phyloP scores from a whole-genome alignment of 2,888 invertebrate genomes.

The Marasmarcha lunaedactyla region DNA sequence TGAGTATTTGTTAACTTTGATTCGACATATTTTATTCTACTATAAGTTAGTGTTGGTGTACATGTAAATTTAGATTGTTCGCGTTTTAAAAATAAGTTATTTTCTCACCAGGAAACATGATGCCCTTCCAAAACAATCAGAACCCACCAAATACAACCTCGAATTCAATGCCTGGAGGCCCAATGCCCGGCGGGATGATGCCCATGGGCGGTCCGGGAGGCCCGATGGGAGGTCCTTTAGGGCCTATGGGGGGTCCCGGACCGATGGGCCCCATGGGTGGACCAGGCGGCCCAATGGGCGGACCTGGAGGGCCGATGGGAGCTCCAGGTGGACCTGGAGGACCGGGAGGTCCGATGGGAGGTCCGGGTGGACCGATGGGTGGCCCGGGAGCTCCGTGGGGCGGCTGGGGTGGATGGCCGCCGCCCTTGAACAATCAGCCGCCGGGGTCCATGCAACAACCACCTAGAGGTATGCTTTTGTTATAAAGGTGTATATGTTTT shows the following conservation, averaged over 20 bases:
- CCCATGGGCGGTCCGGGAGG: background rate
- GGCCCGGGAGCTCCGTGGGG: slow-evolving; percentile 27
- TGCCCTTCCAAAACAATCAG: background rate
- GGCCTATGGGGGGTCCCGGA: slow-evolving; percentile 1
- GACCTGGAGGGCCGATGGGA: slow-evolving; percentile 26
- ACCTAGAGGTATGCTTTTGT: background rate
- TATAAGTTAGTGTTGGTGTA: too few relatives aligned
- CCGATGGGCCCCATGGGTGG: slow-evolving; percentile 2
- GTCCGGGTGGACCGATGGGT: slow-evolving; percentile 13
- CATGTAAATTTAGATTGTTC: too few relatives aligned
- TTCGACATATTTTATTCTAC: too few relatives aligned
- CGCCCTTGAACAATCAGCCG: slow-evolving; percentile 23
- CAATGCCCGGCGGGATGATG: background rate
- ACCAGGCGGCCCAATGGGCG: slow-evolving; percentile 13
- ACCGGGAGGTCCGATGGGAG: background rate
- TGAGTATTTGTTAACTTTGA: too few relatives aligned
- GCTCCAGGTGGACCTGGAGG: slow-evolving; percentile 26
- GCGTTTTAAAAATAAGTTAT: too few relatives aligned
- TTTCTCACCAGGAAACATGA: background rate
- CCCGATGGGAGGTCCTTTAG: background rate
- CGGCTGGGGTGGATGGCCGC: slow-evolving; percentile 29
- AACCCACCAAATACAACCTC: background rate
- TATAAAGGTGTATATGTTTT: too few relatives aligned
- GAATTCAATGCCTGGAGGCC: background rate
- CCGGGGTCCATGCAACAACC: slow-evolving; percentile 17